These are phyloP conservation scores for Sternarchorhynchus goeldii DNA, from an alignment of 2,797 vertebrate species.

Conservation along the genomic window DNA sequence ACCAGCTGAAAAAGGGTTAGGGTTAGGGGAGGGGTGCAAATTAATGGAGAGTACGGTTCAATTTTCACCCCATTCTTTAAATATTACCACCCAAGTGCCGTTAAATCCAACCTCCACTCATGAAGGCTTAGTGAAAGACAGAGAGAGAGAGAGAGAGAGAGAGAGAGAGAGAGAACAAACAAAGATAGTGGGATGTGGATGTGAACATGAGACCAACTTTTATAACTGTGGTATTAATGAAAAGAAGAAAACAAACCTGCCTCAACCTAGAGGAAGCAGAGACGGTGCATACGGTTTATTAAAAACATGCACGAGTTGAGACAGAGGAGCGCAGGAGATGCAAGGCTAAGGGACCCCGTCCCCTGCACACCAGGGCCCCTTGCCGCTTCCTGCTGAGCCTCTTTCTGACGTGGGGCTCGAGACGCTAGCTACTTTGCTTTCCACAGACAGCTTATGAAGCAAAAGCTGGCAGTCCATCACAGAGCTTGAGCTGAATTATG, in stretches of 20 bases:
- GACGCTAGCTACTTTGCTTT: conserved; percentile 7
- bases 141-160: conserved; percentile 18
- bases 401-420: neutral
- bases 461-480: conserved; percentile 48
- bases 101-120: conserved; percentile 46
- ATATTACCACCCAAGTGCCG: conserved; percentile 51
- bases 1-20: conserved; percentile 63
- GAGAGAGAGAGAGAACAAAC: conserved; percentile 12
- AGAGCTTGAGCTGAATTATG: conserved; percentile 45
- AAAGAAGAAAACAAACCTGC: neutral
- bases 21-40: conserved; percentile 24
- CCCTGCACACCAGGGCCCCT: neutral
- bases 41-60: conserved; percentile 48
- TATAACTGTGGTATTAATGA: too few species aligned
- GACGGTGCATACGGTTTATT: too few species aligned
- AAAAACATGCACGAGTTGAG: neutral
- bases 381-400: neutral
- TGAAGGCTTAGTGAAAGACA: neutral
- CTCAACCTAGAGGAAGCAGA: conserved; percentile 8
- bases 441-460: neutral
- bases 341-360: neutral
- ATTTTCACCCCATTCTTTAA: conserved; percentile 58
- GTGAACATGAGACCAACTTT: too few species aligned
- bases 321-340: neutral
- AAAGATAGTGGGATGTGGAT: conserved; percentile 1